Evolutionary conservation across 1,140 invertebrate genomes (phyloP), one percentile per base, ranked within the genome.

Genomic region (Heterodera carotae): DNA sequence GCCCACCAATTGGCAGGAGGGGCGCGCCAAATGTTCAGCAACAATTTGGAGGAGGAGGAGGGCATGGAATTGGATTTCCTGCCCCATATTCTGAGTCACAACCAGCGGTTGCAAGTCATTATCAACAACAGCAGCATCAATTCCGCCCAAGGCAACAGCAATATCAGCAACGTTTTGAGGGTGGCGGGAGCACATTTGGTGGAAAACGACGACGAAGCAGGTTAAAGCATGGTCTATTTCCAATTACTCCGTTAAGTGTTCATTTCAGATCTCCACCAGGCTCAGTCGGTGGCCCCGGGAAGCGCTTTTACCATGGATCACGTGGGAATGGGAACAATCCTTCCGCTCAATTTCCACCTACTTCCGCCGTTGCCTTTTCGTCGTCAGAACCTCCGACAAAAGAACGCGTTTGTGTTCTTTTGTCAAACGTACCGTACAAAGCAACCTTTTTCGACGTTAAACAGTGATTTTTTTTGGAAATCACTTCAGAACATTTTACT

Each of bases 351-450:
- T 34, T 43, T 60, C 18, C 53, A 22, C 22, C 29, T 31, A 43
- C 6, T 43, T 62, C 33, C n/a, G 36, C 53, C 25, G 43, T n/a
- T n/a, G n/a, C n/a, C 31, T 48, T 31, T 39, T 60, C 71, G 5
- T n/a, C n/a, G 22, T n/a, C 25, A n/a, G 48, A n/a, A 34, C 25
- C 43, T 25, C n/a, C 27, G 31, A 56, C 33, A n/a, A 74, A 74
- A 25, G 76, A 62, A 15, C 64, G 78, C 22, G 60, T 79, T 81
- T 79, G 78, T 59, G 68, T 79, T 64, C 78, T 81, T 10, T 68
- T 79, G 39, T 72, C 79, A 15, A 79, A 79, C 48, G 77, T 79
- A 7, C 78, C 78, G 5, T 79, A 72, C 34, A 79, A 80, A 27
- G 78, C 78, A 34, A 53, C 64, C 1, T 79, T 69, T 31, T 43